phyloP scores from a whole-genome alignment of 2,888 invertebrate genomes.

The Yponomeuta evonymella region DNA sequence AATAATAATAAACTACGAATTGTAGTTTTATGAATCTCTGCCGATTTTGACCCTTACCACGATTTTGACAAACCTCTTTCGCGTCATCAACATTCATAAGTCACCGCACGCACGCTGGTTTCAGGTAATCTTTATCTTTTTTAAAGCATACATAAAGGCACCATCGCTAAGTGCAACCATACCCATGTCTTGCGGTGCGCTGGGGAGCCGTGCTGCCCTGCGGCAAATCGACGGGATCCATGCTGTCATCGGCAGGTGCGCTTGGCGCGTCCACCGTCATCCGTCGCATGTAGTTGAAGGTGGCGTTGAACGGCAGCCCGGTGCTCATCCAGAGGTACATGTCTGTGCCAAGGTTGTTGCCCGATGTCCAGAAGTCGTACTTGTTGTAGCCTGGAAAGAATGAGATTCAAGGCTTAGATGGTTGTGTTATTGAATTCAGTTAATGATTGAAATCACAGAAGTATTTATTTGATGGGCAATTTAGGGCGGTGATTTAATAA shows the following conservation, averaged over 20 bases:
- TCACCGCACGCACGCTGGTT: too few species aligned
- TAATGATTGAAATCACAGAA: too few species aligned
- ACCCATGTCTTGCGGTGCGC: constrained; percentile 86
- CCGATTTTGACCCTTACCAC: too few species aligned
- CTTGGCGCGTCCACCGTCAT: constrained; percentile 73
- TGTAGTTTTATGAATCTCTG: too few species aligned
- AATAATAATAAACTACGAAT: too few species aligned
- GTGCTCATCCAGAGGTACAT: constrained; percentile 95
- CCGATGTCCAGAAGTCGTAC: constrained; percentile 93
- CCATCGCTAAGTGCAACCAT: constrained; percentile 27
- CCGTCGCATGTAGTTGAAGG: constrained; percentile 86
- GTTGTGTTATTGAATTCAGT: neutral
- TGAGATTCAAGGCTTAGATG: neutral
- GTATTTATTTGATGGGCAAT: too few species aligned
- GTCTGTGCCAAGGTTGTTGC: constrained; percentile 89
- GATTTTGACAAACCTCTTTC: too few species aligned
- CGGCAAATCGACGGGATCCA: constrained; percentile 79
- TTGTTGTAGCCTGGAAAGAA: constrained; percentile 79
- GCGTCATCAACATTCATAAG: too few species aligned
- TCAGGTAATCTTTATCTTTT: too few species aligned
- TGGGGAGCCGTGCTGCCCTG: constrained; percentile 87
- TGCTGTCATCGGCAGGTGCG: constrained; percentile 72
- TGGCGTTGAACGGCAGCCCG: constrained; percentile 89
- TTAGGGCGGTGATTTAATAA: too few species aligned
- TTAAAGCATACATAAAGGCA: too few species aligned